Evolutionary conservation across 2,888 invertebrate genomes (phyloP).

Genomic region (Pediacus dermestoides): DNA sequence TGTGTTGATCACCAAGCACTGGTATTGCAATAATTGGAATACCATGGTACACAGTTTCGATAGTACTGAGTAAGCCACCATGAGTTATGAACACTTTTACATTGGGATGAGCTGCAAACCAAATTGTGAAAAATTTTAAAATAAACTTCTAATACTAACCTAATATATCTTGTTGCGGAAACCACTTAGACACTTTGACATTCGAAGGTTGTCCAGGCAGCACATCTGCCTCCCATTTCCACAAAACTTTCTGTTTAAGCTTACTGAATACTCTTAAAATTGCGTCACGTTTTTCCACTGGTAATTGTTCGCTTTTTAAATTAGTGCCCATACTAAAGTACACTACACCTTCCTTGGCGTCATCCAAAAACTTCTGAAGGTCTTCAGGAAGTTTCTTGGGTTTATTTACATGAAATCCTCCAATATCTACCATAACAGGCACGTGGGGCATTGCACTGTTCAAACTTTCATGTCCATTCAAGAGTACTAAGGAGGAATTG

Average conservation of each 20-base stretch:
- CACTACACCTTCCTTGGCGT: constrained; percentile 54
- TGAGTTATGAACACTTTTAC: constrained; percentile 20
- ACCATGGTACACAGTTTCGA: constrained; percentile 20
- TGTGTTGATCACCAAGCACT: constrained; percentile 17
- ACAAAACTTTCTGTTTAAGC: constrained; percentile 54
- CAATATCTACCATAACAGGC: constrained; percentile 57
- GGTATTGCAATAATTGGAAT: constrained; percentile 21
- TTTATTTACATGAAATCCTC: constrained; percentile 51
- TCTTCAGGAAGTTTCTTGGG: constrained; percentile 44
- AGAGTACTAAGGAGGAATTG: constrained; percentile 34
- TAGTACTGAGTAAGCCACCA: constrained; percentile 17
- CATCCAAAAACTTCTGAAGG: constrained; percentile 53
- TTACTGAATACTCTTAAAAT: constrained; percentile 57
- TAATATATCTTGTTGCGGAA: constrained; percentile 16
- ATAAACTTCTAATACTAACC: too few species aligned
- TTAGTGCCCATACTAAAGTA: constrained; percentile 62
- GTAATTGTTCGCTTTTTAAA: constrained; percentile 55
- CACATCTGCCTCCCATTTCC: constrained; percentile 53
- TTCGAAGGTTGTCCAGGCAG: constrained; percentile 39
- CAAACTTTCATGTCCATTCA: constrained; percentile 52
- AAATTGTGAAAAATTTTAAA: too few species aligned
- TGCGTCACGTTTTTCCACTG: constrained; percentile 50
- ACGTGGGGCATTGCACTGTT: constrained; percentile 51
- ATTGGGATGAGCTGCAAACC: constrained; percentile 21
- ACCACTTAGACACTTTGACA: constrained; percentile 20